phyloP scores from a whole-genome alignment of 2,113 vertebrate genomes.

The Aleadryas rufinucha region DNA sequence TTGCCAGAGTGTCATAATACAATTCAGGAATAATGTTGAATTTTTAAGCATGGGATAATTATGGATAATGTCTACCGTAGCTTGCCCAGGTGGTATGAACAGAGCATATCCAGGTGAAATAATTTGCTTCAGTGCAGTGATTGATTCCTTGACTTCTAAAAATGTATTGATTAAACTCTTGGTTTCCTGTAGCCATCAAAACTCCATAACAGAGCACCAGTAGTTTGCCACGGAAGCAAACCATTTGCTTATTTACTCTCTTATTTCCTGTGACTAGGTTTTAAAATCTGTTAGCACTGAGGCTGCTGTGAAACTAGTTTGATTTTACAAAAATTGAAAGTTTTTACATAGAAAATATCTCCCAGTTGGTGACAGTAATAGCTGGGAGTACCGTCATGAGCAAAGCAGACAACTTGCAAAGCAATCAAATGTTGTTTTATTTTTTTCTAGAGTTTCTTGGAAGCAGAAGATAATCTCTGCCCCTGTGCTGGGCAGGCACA shows the following conservation, averaged over 20 bases:
- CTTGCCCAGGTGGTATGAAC: neutral
- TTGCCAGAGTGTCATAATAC: neutral
- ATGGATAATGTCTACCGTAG: neutral
- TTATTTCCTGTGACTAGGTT: neutral
- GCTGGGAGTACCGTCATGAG: neutral
- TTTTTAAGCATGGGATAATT: neutral
- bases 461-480: neutral
- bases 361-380: neutral
- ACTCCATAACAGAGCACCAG: neutral
- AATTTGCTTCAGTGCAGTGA: neutral
- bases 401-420: neutral
- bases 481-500: neutral
- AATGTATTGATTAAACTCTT: neutral
- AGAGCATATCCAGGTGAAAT: neutral
- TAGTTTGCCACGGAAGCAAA: neutral
- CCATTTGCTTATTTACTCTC: neutral
- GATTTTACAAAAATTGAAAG: neutral
- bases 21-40: neutral
- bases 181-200: neutral
- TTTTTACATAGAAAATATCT: neutral
- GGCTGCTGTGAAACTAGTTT: neutral
- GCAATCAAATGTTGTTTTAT: neutral
- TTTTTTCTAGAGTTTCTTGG: conserved; percentile 50
- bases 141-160: neutral
- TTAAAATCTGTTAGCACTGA: neutral